Percentiles rank a stretch among this genome's conserved stretches.
Conservation (phyloP, 2,113 vertebrate genomes). For the Clarias gariepinus region DNA sequence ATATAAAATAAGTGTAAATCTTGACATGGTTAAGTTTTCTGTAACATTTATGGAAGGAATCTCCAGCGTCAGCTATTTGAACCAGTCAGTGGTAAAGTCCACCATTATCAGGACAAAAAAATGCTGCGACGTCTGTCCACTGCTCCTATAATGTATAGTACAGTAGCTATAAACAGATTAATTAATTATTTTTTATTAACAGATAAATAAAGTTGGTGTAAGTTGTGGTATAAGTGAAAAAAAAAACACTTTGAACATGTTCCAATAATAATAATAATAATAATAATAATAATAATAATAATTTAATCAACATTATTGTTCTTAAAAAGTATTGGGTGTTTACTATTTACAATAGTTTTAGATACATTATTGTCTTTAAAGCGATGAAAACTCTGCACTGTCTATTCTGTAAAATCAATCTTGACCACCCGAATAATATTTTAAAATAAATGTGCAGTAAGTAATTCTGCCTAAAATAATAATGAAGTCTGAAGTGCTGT, state of each 20-base stretch:
- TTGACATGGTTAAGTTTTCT: not conserved
- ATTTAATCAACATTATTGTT: too few relatives aligned
- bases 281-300: too few relatives aligned
- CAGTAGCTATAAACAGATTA: not conserved
- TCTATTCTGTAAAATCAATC: not conserved
- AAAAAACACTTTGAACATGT: too few relatives aligned
- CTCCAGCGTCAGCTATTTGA: too few relatives aligned
- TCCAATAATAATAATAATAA: too few relatives aligned
- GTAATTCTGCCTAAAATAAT: not conserved
- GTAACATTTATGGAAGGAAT: not conserved
- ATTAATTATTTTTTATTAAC: not conserved
- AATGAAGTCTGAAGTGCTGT: not conserved
- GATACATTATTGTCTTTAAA: not conserved
- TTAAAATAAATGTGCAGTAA: not conserved
- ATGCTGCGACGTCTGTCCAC: not conserved
- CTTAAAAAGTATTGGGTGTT: not conserved
- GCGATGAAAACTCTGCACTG: not conserved
- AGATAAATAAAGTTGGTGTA: too few relatives aligned
- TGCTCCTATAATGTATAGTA: not conserved
- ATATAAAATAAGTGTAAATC: not conserved
- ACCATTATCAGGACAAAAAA: too few relatives aligned
- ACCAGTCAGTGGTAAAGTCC: too few relatives aligned
- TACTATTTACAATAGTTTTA: not conserved
- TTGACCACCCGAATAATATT: not conserved
- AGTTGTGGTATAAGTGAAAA: too few relatives aligned